Conservation (phyloP, 2,888 invertebrate species). For the Synergus itoensis region DNA sequence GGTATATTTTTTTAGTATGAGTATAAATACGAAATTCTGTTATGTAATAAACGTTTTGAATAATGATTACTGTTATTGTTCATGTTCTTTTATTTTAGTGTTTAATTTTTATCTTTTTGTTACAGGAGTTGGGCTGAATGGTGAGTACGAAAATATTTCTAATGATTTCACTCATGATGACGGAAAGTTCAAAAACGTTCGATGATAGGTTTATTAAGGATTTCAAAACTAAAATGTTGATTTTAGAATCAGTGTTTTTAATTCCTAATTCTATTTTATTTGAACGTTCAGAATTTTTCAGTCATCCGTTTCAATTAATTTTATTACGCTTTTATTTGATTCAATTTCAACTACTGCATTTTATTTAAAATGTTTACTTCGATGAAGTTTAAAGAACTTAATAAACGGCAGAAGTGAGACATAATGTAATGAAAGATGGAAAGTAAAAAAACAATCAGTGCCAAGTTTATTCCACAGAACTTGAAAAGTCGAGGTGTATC, state of each 20-base stretch:
- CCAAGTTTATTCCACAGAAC: conserved; percentile 50
- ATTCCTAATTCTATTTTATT: too few relatives aligned
- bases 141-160: too few relatives aligned
- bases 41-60: neutral
- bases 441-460: conserved; percentile 50
- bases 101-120: too few relatives aligned
- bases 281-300: too few relatives aligned
- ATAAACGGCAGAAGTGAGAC: conserved; percentile 43
- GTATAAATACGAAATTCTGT: neutral
- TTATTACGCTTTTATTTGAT: neutral
- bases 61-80: neutral
- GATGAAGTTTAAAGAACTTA: neutral
- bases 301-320: too few relatives aligned
- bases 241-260: too few relatives aligned
- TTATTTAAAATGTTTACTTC: neutral
- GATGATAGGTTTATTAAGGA: too few relatives aligned
- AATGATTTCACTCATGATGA: too few relatives aligned
- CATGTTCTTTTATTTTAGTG: too few relatives aligned
- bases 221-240: too few relatives aligned
- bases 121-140: too few relatives aligned
- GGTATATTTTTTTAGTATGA: neutral
- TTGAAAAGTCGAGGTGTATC: conserved; percentile 54
- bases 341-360: neutral
- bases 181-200: too few relatives aligned
- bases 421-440: conserved; percentile 32